phyloP scores from a whole-genome alignment of 1,140 invertebrate genomes.

The Penaeus japonicus region DNA sequence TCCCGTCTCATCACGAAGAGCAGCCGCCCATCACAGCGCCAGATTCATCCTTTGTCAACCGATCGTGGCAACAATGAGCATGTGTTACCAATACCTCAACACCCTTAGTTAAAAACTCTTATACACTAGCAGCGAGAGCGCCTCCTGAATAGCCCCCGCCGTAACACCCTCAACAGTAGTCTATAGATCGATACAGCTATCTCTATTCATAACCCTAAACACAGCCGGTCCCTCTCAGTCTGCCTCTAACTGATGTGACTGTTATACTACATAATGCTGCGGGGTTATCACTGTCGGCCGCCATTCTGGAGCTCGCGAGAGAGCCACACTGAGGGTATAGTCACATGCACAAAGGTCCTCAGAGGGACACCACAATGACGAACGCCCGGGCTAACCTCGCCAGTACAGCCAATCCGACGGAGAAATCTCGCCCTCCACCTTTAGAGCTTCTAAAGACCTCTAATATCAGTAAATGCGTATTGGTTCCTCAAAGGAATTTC shows the following conservation, averaged over 20 bases:
- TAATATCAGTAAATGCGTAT: background rate
- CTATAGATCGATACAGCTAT: constrained; percentile 40
- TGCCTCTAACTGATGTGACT: constrained; percentile 54
- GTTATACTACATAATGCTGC: constrained; percentile 53
- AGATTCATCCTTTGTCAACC: background rate
- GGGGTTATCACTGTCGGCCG: constrained; percentile 52
- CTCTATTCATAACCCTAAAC: constrained; percentile 50
- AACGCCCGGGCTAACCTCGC: constrained; percentile 26
- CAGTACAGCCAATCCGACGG: background rate
- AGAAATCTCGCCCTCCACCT: background rate
- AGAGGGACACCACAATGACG: constrained; percentile 40
- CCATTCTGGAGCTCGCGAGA: constrained; percentile 40
- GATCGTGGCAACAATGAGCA: constrained; percentile 30
- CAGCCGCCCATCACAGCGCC: background rate
- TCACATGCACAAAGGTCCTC: constrained; percentile 46
- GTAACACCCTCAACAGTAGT: background rate
- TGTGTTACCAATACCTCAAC: constrained; percentile 45
- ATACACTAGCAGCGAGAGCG: constrained; percentile 35
- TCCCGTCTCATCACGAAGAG: too few relatives aligned
- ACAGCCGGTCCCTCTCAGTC: constrained; percentile 34
- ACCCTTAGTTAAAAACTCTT: constrained; percentile 26
- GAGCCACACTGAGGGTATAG: constrained; percentile 47
- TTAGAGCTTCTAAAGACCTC: background rate
- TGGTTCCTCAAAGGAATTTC: background rate
- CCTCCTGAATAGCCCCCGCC: constrained; percentile 31